phyloP scores from a whole-genome alignment of 2,888 invertebrate species.

The Linnaemya tessellans region DNA sequence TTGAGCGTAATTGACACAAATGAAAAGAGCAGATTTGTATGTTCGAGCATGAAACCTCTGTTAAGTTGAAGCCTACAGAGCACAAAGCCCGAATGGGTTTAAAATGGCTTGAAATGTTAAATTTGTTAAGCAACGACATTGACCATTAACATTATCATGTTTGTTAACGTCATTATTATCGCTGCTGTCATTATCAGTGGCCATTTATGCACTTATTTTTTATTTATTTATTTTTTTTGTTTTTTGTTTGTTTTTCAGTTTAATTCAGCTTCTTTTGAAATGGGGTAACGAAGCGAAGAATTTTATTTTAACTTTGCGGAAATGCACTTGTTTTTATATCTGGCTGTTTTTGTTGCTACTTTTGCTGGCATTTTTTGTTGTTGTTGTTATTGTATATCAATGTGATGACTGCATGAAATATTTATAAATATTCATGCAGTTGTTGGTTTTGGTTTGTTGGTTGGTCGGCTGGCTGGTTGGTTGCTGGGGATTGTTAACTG shows the following conservation, averaged over 20 bases:
- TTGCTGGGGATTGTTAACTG: conserved; percentile 1
- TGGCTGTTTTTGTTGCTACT: neutral
- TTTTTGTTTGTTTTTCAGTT: conserved; percentile 19
- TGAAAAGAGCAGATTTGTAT: conserved; percentile 24
- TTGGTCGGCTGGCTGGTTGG: too few species aligned
- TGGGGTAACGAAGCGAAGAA: conserved; percentile 66
- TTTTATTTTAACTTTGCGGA: conserved; percentile 64
- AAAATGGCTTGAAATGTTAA: conserved; percentile 61
- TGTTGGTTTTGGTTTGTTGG: conserved; percentile 32
- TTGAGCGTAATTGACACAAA: neutral
- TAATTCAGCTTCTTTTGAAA: conserved; percentile 50
- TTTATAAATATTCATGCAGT: conserved; percentile 60
- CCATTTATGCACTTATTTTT: conserved; percentile 23
- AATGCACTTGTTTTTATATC: conserved; percentile 67
- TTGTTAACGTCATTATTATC: conserved; percentile 37
- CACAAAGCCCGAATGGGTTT: conserved; percentile 42
- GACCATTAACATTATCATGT: conserved; percentile 50
- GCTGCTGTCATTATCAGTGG: conserved; percentile 36
- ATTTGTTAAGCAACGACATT: conserved; percentile 56
- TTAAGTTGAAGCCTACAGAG: conserved; percentile 70
- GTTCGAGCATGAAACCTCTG: conserved; percentile 74
- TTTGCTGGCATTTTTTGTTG: neutral
- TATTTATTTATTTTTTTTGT: neutral
- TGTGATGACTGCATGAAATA: conserved; percentile 21
- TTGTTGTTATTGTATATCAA: conserved; percentile 39